phyloP scores from a whole-genome alignment of 2,113 vertebrate genomes.

The Sinocyclocheilus maitianheensis region DNA sequence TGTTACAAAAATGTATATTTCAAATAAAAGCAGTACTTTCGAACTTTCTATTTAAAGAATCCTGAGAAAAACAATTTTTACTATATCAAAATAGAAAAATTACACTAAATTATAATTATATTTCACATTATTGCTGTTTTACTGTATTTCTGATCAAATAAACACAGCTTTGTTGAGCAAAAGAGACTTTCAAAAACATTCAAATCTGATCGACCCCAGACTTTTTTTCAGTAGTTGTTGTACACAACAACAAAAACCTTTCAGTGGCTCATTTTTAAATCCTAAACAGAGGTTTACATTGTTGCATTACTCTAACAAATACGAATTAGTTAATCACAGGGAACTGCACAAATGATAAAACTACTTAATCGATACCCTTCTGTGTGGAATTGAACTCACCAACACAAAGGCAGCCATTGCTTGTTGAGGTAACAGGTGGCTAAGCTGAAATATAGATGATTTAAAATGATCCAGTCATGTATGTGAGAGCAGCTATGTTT shows the following conservation, averaged over 20 bases:
- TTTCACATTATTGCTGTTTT: background rate
- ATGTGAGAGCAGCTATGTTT: conserved; percentile 55
- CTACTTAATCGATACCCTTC: background rate
- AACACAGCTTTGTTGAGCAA: background rate
- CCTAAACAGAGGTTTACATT: background rate
- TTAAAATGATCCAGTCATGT: conserved; percentile 19
- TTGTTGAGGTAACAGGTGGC: conserved; percentile 39
- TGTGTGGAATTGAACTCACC: conserved; percentile 47
- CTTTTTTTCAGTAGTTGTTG: background rate
- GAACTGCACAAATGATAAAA: background rate
- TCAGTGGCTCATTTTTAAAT: background rate
- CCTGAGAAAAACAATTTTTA: background rate
- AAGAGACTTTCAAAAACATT: background rate
- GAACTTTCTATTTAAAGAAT: background rate
- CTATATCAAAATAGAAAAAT: background rate
- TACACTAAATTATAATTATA: background rate
- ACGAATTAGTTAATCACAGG: background rate
- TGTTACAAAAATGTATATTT: background rate
- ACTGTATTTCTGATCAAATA: background rate
- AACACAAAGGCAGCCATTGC: conserved; percentile 60
- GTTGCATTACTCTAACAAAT: background rate
- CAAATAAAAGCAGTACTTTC: background rate
- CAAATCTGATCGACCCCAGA: background rate
- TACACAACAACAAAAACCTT: background rate
- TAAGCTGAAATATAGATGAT: background rate